phyloP scores from a whole-genome alignment of 2,888 invertebrate species.

The Cephus pygmeus region DNA sequence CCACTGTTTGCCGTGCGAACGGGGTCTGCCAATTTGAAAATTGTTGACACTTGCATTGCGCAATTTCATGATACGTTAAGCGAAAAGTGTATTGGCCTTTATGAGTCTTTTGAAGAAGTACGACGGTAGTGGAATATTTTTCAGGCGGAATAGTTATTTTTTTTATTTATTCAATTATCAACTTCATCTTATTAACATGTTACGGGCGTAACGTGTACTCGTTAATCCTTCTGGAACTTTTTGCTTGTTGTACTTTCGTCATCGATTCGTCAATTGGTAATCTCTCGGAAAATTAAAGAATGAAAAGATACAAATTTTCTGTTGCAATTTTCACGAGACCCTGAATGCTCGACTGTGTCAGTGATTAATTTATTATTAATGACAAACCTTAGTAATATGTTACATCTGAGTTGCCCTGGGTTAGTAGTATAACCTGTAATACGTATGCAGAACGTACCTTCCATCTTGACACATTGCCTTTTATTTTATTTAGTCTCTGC shows the following conservation, averaged over 20 bases:
- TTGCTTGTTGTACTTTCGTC: background rate
- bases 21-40: background rate
- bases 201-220: background rate
- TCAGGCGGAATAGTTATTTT: background rate
- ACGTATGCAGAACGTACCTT: background rate
- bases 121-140: background rate
- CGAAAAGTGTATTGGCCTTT: background rate
- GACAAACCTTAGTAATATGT: background rate
- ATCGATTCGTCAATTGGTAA: background rate
- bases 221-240: background rate
- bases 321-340: background rate
- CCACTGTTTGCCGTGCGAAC: background rate
- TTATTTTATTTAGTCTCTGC: too few species aligned
- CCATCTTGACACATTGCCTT: background rate
- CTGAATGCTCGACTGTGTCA: background rate
- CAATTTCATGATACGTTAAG: background rate
- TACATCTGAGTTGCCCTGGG: background rate
- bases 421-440: background rate
- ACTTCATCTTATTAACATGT: background rate
- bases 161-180: background rate
- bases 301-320: too few species aligned
- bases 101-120: background rate
- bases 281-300: background rate
- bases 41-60: background rate
- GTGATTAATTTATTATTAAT: background rate